A percentile compares a stretch with the other conserved stretches of the same genome.
These are phyloP conservation scores for Cryptotis parvus DNA, from an alignment of 2,113 vertebrate species.

Conservation along the genomic window DNA sequence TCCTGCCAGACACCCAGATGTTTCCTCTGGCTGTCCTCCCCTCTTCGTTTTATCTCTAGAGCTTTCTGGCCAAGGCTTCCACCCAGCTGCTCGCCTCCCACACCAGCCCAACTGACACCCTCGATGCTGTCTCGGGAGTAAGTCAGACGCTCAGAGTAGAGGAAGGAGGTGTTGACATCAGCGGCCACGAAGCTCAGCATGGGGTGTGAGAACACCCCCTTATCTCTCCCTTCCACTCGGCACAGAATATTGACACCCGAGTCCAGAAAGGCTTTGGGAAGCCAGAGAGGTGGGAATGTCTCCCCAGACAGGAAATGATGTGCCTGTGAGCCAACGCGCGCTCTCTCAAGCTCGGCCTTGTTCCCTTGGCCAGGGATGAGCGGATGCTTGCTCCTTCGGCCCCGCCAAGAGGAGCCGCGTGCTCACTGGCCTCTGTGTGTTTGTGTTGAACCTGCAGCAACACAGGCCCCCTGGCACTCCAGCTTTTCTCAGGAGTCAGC, in stretches of 20 bases:
- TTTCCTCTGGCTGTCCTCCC: slow-evolving; percentile 73
- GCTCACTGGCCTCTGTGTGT: slow-evolving; percentile 79
- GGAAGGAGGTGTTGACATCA: slow-evolving; percentile 54
- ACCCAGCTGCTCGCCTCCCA: background rate
- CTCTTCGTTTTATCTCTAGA: slow-evolving; percentile 61
- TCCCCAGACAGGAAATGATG: slow-evolving; percentile 53
- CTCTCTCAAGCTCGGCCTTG: slow-evolving; percentile 41
- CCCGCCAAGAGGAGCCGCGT: slow-evolving; percentile 74
- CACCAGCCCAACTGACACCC: background rate
- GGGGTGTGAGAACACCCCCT: slow-evolving; percentile 47
- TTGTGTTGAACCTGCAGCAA: slow-evolving; percentile 81
- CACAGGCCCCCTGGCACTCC: slow-evolving; percentile 84
- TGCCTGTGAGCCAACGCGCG: background rate
- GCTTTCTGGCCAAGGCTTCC: slow-evolving; percentile 62
- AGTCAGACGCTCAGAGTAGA: slow-evolving; percentile 20
- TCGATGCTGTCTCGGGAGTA: background rate
- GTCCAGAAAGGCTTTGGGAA: slow-evolving; percentile 61
- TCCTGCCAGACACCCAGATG: slow-evolving; percentile 72
- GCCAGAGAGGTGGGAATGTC: background rate
- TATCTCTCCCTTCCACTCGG: slow-evolving; percentile 58
- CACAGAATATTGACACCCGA: slow-evolving; percentile 45
- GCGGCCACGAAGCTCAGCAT: background rate
- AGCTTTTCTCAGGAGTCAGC: slow-evolving; percentile 87
- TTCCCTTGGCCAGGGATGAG: slow-evolving; percentile 69
- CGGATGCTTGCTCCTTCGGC: slow-evolving; percentile 85